Evolutionary conservation across 2,888 invertebrate genomes (phyloP).

Genomic region (Patella ulyssiponensis): DNA sequence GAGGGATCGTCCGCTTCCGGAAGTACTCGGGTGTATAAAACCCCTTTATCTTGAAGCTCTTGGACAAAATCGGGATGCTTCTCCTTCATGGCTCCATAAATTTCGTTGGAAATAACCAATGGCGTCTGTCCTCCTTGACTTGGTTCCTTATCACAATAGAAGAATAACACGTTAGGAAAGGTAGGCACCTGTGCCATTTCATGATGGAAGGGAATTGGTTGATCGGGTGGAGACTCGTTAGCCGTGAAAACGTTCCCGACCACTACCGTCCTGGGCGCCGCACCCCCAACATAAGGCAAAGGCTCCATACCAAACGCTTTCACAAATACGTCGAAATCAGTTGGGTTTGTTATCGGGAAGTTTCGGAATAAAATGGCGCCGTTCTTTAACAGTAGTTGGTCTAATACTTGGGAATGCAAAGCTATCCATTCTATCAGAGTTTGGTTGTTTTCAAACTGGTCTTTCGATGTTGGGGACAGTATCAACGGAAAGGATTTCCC

Average conservation of each 20-base stretch:
- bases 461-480: constrained; percentile 31
- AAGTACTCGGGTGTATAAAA: constrained; percentile 51
- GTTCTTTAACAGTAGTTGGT: constrained; percentile 41
- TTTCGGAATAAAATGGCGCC: constrained; percentile 57
- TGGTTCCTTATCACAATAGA: constrained; percentile 54
- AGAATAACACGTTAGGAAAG: constrained; percentile 52
- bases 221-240: constrained; percentile 60
- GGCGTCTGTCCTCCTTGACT: constrained; percentile 56
- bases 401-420: constrained; percentile 33
- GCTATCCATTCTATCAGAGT: constrained; percentile 36
- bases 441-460: neutral
- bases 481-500: constrained; percentile 45
- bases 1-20: constrained; percentile 54
- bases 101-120: constrained; percentile 48
- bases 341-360: constrained; percentile 49
- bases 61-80: constrained; percentile 45
- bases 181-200: constrained; percentile 63
- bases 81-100: constrained; percentile 45
- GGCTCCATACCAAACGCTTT: constrained; percentile 47
- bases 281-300: constrained; percentile 59
- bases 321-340: constrained; percentile 49
- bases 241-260: constrained; percentile 56
- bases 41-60: constrained; percentile 44
- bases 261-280: constrained; percentile 47
- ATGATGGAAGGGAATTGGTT: constrained; percentile 59